phyloP scores from a whole-genome alignment of 2,888 invertebrate genomes.

The Trimorus sp. region DNA sequence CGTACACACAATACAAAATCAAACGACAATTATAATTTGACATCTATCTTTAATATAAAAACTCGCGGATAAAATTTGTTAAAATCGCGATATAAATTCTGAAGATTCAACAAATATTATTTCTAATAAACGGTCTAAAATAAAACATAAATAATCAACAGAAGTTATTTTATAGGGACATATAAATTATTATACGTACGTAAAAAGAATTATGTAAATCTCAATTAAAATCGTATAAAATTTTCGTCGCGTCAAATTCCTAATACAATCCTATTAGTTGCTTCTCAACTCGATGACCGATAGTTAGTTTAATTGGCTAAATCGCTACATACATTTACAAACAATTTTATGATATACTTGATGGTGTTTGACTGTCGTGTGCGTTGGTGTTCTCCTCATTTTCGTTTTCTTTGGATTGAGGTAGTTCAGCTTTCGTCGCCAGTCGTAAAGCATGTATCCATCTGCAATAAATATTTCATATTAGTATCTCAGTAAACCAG shows the following conservation, averaged over 20 bases:
- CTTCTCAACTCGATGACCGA: constrained; percentile 66
- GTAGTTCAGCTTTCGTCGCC: constrained; percentile 82
- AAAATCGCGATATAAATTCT: too few relatives aligned
- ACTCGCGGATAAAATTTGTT: too few relatives aligned
- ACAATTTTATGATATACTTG: constrained; percentile 68
- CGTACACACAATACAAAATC: too few relatives aligned
- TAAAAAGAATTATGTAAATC: not conserved
- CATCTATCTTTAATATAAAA: too few relatives aligned
- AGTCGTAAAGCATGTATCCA: constrained; percentile 82
- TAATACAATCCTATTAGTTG: constrained; percentile 69
- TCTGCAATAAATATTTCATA: constrained; percentile 71
- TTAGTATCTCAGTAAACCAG: too few relatives aligned
- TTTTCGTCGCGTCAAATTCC: constrained; percentile 21
- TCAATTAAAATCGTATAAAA: constrained; percentile 9
- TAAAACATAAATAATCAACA: too few relatives aligned
- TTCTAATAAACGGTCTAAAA: too few relatives aligned
- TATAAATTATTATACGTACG: not conserved
- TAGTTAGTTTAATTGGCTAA: constrained; percentile 75
- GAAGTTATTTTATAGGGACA: too few relatives aligned
- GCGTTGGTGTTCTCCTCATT: constrained; percentile 61
- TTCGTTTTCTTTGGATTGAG: constrained; percentile 72
- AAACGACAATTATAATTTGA: too few relatives aligned
- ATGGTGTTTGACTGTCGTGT: constrained; percentile 72
- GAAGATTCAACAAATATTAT: too few relatives aligned
- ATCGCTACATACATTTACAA: constrained; percentile 71